Base-by-base conservation (phyloP, 2,113 vertebrate species). In the Thymallus thymallus region DNA sequence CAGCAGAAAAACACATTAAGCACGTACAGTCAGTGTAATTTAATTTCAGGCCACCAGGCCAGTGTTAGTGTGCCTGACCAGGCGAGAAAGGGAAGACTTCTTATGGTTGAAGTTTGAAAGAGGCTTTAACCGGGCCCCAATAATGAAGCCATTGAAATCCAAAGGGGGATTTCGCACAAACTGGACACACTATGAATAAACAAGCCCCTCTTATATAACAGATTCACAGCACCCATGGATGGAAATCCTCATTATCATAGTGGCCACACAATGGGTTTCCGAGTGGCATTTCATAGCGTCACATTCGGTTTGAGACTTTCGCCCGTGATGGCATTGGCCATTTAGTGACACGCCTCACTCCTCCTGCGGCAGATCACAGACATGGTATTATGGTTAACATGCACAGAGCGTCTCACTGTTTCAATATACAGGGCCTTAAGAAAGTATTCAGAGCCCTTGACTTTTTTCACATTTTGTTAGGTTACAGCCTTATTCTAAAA, bases 131-230 rank as follows among this genome's bases (percentile, higher is more conserved):
- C 68, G 48, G 60, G 77, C 30, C 58, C 62, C 77, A 76, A 88
- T 91, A 91, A 92, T 89, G 86, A 79, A 73, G 80, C 88, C 85
- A 88, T 90, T 91, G 85, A 91, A 81, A 84, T 79, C 76, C 3
- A 48, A 80, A 13, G 16, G 32, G 71, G 75, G 74, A 82, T 89
- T 87, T 24, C n/a, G 76, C 73, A 77, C 76, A 84, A 88, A 88
- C 82, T 63, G 80, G 86, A 77, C 77, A 75, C 79, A n/a, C 51
- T 69, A 78, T 90, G 90, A 91, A 91, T 89, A 84, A 91, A 90
- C 90, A 90, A 82, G 81, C 64, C 74, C 80, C 64, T 88, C 84
- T 93, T 92, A 90, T 86, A 81, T 91, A 92, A 91, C 78, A 58
- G 79, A 76, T 9, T 45, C 63, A 64, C 9, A n/a, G 22, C 56